Evolutionary conservation across 2,888 invertebrate genomes (phyloP).

Genomic region (Brachyptera putata): DNA sequence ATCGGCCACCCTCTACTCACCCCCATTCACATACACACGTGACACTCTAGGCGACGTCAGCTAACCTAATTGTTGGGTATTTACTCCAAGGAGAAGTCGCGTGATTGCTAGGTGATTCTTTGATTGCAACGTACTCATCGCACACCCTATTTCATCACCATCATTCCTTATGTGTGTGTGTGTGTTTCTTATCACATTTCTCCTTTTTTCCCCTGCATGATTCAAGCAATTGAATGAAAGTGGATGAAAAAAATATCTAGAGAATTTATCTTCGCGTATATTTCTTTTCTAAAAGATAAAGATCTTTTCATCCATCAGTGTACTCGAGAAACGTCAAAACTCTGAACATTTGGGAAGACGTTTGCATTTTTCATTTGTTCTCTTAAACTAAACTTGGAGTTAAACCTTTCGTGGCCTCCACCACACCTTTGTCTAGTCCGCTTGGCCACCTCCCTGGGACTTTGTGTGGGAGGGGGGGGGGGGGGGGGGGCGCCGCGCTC

Average conservation of each 20-base stretch:
- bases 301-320: not conserved
- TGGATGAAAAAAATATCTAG: too few relatives aligned
- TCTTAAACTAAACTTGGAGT: not conserved
- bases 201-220: not conserved
- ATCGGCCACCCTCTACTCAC: not conserved
- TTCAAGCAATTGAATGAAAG: too few relatives aligned
- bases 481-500: too few relatives aligned
- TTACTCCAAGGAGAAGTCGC: not conserved
- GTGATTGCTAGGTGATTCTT: not conserved
- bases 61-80: conserved; percentile 14
- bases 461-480: too few relatives aligned
- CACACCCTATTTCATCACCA: not conserved
- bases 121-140: not conserved
- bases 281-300: not conserved
- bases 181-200: too few relatives aligned
- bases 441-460: not conserved
- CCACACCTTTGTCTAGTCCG: conserved; percentile 8
- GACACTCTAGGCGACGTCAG: not conserved
- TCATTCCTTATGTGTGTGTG: not conserved
- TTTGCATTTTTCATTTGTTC: not conserved
- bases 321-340: not conserved
- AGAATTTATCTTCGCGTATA: too few relatives aligned
- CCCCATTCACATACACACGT: not conserved
- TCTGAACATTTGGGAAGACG: not conserved
- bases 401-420: not conserved